These are phyloP conservation scores for Campoplex nolae DNA, from an alignment of 2,888 invertebrate genomes.

Conservation along the genomic window DNA sequence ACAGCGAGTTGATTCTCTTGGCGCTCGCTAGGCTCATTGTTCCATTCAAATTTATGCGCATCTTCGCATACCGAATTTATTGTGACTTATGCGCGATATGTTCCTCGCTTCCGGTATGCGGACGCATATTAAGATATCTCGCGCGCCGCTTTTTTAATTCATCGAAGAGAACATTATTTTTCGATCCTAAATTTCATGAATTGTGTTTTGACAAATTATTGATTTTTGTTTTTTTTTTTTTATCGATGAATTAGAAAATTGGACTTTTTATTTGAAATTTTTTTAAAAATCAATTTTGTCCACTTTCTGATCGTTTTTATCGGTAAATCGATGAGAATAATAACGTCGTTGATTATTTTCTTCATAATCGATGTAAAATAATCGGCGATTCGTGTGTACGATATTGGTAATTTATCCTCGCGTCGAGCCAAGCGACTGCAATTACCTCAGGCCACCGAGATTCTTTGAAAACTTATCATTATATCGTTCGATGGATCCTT, in stretches of 20 bases:
- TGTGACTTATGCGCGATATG: constrained; percentile 28
- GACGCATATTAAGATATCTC: not conserved
- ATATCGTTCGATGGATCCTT: constrained; percentile 56
- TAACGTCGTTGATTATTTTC: not conserved
- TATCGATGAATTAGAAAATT: too few relatives aligned
- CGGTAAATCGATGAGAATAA: not conserved
- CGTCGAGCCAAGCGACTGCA: not conserved
- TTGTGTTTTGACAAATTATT: not conserved
- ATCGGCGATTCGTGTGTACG: not conserved
- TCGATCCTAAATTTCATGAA: not conserved
- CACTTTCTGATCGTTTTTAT: too few relatives aligned
- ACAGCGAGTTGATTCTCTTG: not conserved
- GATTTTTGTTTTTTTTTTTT: not conserved
- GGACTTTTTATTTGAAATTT: too few relatives aligned
- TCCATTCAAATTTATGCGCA: constrained; percentile 50
- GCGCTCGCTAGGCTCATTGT: constrained; percentile 33
- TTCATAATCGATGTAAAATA: constrained; percentile 8
- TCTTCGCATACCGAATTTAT: constrained; percentile 24
- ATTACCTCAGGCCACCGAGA: constrained; percentile 15
- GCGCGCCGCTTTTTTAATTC: not conserved
- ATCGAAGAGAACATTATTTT: not conserved
- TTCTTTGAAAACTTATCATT: constrained; percentile 50
- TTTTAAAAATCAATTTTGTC: too few relatives aligned
- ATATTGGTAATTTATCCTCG: constrained; percentile 7
- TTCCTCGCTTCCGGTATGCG: constrained; percentile 56